Base-by-base conservation (phyloP, 2,113 vertebrate genomes). In the Paramisgurnus dabryanus region DNA sequence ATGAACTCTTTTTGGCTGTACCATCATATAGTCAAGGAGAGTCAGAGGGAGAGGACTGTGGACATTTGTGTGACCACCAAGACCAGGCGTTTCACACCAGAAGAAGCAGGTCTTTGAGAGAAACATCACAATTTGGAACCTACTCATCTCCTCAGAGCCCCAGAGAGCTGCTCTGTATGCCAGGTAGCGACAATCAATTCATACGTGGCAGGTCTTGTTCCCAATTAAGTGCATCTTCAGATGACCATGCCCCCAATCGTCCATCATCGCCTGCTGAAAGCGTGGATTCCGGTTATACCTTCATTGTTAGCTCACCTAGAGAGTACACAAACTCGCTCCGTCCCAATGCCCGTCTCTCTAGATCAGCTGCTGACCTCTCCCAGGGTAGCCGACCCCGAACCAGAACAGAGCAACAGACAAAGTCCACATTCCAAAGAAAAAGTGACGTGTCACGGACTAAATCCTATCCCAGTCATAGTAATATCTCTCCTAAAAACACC, bases 271-370 rank as follows among this genome's bases (percentile, higher is more conserved):
- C 92, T 22, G 71, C 89, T 22, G 92, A 93, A 49, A 94, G 93
- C 85, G 86, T 93, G 10, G 91, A 93, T 75, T 95, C 93, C n/a
- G 91, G 86, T 72, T 93, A 93, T 58, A 95, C 94, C 0, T 95
- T 93, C 57, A 91, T 93, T 5, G 87, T 93, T 15, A 89, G 88
- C 65, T 91, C 90, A 17, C 85, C 91, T 18, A 83, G 85, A 58
- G 90, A 92, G 11, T 79, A 78, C 49, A 72, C 45, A 67, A 74
- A 79, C 22, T 83, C 88, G 76, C 49, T 90, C 49, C 88, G 81
- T 67, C 39, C 87, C 49, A 87, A 78, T 11, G 79, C 81, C 4
- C 89, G 83, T 57, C 82, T 92, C 4, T 93, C 91, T 18, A 92
- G 88, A 77, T 93, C 92, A 49, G 90, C 90, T 22, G 85, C 89